Percentiles rank a stretch among this genome's conserved stretches.
These are phyloP conservation scores for Hylaeus anthracinus DNA, from an alignment of 1,140 invertebrate genomes.

Conservation along the genomic window DNA sequence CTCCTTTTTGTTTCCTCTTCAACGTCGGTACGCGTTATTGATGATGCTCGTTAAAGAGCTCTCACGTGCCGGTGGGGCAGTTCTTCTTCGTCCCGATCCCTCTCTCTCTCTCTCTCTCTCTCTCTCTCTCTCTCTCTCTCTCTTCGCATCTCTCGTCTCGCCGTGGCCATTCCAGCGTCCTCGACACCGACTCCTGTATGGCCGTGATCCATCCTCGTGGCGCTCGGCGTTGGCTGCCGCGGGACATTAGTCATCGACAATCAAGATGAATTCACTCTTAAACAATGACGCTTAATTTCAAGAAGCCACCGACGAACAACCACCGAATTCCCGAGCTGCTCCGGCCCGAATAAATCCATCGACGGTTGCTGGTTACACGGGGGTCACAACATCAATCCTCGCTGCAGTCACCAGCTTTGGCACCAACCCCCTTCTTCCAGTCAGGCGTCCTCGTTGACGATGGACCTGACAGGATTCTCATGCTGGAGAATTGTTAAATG, in stretches of 20 bases:
- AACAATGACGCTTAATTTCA: conserved; percentile 74
- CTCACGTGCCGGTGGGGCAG: conserved; percentile 64
- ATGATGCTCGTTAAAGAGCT: conserved; percentile 70
- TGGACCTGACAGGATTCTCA: too few relatives aligned
- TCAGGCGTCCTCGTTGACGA: too few relatives aligned
- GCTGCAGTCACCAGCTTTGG: too few relatives aligned
- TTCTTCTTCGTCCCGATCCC: conserved; percentile 62
- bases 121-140: not conserved
- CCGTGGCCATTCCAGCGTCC: conserved; percentile 34
- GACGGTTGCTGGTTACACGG: too few relatives aligned
- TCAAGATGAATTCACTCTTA: conserved; percentile 73
- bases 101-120: not conserved
- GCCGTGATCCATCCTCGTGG: conserved; percentile 62
- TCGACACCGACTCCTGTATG: conserved; percentile 56
- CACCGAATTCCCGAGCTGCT: conserved; percentile 58
- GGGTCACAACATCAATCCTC: too few relatives aligned
- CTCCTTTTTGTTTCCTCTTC: conserved; percentile 60
- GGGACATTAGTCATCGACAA: conserved; percentile 72
- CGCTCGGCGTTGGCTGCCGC: conserved; percentile 56
- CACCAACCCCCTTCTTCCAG: too few relatives aligned
- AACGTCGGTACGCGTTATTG: conserved; percentile 70
- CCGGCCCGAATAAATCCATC: conserved; percentile 25
- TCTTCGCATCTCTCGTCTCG: not conserved
- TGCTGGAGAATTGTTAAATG: too few relatives aligned
- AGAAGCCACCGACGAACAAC: conserved; percentile 69